Evolutionary conservation across 2,797 vertebrate species (phyloP), one percentile per base, ranked within the genome.

Genomic region (Coendou prehensilis): DNA sequence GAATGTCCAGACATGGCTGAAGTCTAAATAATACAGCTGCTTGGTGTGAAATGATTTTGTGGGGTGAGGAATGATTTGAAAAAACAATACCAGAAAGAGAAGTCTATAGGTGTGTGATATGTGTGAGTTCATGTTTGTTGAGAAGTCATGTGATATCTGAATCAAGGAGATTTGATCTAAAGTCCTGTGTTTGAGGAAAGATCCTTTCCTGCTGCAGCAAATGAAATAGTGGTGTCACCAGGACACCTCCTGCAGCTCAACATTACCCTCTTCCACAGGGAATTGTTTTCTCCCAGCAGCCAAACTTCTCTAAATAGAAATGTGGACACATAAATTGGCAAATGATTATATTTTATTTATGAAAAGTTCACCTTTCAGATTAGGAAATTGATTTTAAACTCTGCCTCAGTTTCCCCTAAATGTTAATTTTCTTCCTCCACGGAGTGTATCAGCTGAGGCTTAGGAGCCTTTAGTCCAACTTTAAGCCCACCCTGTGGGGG

Each of bases 391-490:
- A 54, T 50, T 63, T 76, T 76, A 75, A 63, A 57, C n/a, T 28
- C 59, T 37, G 41, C 33, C 17, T 92, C 57, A 4, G 15, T 86
- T 89, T 89, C 61, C 84, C 61, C 20, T 9, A 0, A 22, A 45
- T 56, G 10, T 61, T 47, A 18, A n/a, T 63, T 63, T n/a, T 82
- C n/a, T 18, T 54, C 47, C 17, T 13, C 17, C 26, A 1, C 18
- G 63, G 63, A 64, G 41, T 10, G 69, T 14, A 1, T 6, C 9
- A 63, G 54, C 11, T 56, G 6, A 71, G 23, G 63, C 45, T 15
- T 22, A 14, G 50, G 37, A 2, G 5, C 26, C 33, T 4, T 22
- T 0, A 0, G 52, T 69, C 28, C 9, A 6, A 7, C 33, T 5
- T 28, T 37, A 37, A 63, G 59, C 33, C 10, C 6, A 14, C 28